phyloP scores from a whole-genome alignment of 2,797 vertebrate species.

The Fistularia commersonii region DNA sequence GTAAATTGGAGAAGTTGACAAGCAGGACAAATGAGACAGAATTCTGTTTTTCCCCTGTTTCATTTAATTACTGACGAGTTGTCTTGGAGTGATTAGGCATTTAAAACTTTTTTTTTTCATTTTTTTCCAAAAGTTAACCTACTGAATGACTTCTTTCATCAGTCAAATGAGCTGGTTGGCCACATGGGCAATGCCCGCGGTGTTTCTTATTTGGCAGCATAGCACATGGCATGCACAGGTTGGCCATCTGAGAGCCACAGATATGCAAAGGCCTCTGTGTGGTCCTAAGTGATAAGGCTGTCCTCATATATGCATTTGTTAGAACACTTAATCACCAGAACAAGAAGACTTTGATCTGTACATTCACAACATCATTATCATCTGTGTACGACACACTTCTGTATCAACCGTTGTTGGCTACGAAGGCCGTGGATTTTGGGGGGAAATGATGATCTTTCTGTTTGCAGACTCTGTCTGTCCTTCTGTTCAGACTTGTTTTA shows the following conservation, averaged over 20 bases:
- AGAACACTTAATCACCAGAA: slow-evolving; percentile 55
- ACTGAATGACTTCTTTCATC: slow-evolving; percentile 55
- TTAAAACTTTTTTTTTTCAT: slow-evolving; percentile 31
- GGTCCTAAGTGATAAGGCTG: slow-evolving; percentile 69
- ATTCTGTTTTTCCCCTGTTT: slow-evolving; percentile 13
- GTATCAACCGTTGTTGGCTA: slow-evolving; percentile 50
- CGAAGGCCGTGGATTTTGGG: slow-evolving; percentile 16
- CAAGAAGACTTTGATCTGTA: slow-evolving; percentile 65
- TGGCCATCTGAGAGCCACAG: slow-evolving; percentile 65
- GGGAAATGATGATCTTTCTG: too few relatives aligned
- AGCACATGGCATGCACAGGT: slow-evolving; percentile 47
- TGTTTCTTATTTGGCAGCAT: slow-evolving; percentile 60
- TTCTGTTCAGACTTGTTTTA: slow-evolving; percentile 2
- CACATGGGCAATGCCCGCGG: slow-evolving; percentile 48
- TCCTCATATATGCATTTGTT: slow-evolving; percentile 58
- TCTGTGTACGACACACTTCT: slow-evolving; percentile 46
- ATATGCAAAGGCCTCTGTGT: slow-evolving; percentile 68
- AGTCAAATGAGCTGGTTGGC: slow-evolving; percentile 41
- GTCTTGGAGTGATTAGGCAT: slow-evolving; percentile 39
- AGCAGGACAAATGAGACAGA: slow-evolving; percentile 28
- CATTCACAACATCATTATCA: slow-evolving; percentile 68
- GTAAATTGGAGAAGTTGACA: slow-evolving; percentile 33
- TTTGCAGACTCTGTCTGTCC: slow-evolving; percentile 38
- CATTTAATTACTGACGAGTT: slow-evolving; percentile 45
- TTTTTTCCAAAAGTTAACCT: slow-evolving; percentile 14